Conservation (phyloP, 2,113 vertebrate genomes). For the Lynx canadensis region DNA sequence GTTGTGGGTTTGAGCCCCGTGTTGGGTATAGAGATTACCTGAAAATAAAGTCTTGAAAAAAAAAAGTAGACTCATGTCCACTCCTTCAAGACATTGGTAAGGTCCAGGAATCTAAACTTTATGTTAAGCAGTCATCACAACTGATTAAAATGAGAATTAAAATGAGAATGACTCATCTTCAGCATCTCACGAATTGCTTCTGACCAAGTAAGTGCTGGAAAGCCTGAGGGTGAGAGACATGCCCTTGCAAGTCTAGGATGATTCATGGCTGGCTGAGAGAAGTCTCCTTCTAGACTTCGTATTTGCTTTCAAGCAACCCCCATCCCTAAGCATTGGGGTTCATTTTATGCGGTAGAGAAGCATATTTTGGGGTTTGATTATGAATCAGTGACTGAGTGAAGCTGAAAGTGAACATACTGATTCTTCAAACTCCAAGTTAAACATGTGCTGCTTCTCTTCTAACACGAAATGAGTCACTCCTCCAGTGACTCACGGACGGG, state of each 20-base stretch:
- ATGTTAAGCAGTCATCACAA: neutral
- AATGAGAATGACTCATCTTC: neutral
- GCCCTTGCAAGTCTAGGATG: slow-evolving; percentile 7
- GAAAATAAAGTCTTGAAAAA: neutral
- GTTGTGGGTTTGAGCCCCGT: neutral
- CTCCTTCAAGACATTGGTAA: neutral
- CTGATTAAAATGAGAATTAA: neutral
- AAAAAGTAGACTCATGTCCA: neutral
- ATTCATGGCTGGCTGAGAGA: neutral
- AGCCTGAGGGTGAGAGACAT: neutral
- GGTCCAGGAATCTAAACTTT: neutral
- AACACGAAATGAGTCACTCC: slow-evolving; percentile 52
- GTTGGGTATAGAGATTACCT: neutral
- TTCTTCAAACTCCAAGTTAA: slow-evolving; percentile 54
- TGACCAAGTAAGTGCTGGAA: neutral
- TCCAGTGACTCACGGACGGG: slow-evolving; percentile 54
- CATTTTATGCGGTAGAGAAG: neutral
- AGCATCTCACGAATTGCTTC: neutral
- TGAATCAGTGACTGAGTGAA: slow-evolving; percentile 36
- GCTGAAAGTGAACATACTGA: slow-evolving; percentile 55
- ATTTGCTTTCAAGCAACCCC: neutral
- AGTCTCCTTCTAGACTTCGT: neutral
- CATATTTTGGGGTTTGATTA: slow-evolving; percentile 18
- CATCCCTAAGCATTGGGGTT: neutral
- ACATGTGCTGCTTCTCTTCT: neutral